Evolutionary conservation across 1,140 invertebrate genomes (phyloP), one percentile per base, ranked within the genome.

Genomic region (Conus betulinus): DNA sequence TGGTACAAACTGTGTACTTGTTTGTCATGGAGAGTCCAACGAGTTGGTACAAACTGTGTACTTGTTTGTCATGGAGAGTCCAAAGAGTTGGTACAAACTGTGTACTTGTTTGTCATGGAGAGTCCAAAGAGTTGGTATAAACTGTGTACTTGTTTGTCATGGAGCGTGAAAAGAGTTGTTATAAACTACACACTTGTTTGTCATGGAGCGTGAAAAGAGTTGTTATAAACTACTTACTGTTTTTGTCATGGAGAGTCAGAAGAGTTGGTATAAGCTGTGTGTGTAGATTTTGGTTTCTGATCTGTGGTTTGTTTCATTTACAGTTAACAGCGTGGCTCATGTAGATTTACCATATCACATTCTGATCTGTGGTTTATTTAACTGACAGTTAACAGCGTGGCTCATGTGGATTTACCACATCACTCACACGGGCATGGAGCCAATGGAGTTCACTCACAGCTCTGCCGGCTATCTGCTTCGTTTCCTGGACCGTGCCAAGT

Each of bases 401-500:
- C 87, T 95, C 17, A 89, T 97, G 76, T 97, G 96, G 15, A 97
- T 98, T 11, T 94, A 98, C 82, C 93, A 97, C 84, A 95, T 98
- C 86, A 97, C 97, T 1, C 96, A 90, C 63, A 84, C 97, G 93
- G 97, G 97, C 74, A 97, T 99, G 96, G 97, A 98, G 93, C 97
- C 97, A 88, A 96, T 99, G 91, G 98, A 99, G 95, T 96, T 98
- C 87, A 84, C 74, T 13, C 71, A 25, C 51, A 96, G 98, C 60
- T 97, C 97, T 0, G 97, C 97, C 83, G 96, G 97, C 87, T 96
- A 97, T 90, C 95, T 97, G 0, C 95, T 98, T 0, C 98, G 98
- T 94, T 98, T 99, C 93, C 97, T 97, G 89, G 97, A 98, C 3
- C 95, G 96, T 63, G 97, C 97, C 0, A 97, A 98, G 93, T 95